phyloP scores from a whole-genome alignment of 2,113 vertebrate genomes.

The Actinemys pallida region DNA sequence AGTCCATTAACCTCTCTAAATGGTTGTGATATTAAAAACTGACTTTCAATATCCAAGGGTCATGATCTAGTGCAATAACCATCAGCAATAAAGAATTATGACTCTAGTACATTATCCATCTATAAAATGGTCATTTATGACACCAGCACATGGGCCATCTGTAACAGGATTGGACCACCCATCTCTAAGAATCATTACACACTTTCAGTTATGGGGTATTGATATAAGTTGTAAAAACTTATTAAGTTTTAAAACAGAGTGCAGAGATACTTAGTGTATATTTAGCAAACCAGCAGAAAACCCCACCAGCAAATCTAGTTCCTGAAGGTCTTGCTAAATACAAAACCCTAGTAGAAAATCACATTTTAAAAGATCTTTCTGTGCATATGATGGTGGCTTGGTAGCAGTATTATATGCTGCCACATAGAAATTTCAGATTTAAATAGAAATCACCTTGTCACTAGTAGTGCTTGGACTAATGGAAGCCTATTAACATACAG shows the following conservation, averaged over 20 bases:
- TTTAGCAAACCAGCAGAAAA: constrained; percentile 49
- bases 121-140: constrained; percentile 85
- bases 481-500: neutral
- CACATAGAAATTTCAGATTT: neutral
- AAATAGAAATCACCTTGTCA: neutral
- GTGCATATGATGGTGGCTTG: neutral
- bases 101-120: constrained; percentile 84
- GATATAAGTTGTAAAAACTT: constrained; percentile 69
- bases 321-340: neutral
- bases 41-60: constrained; percentile 85
- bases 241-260: constrained; percentile 54
- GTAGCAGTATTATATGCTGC: neutral
- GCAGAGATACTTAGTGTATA: constrained; percentile 29
- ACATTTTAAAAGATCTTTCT: neutral
- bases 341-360: neutral
- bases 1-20: constrained; percentile 88
- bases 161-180: constrained; percentile 65
- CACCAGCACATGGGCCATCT: constrained; percentile 67
- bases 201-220: constrained; percentile 66
- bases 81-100: constrained; percentile 86
- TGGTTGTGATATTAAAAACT: constrained; percentile 87
- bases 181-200: constrained; percentile 71
- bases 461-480: neutral
- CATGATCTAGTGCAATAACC: constrained; percentile 85
- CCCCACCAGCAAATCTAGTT: neutral